Percentiles rank a stretch among this genome's conserved stretches.
phyloP scores from a whole-genome alignment of 1,140 invertebrate genomes.

The Drosophila fuyamai region DNA sequence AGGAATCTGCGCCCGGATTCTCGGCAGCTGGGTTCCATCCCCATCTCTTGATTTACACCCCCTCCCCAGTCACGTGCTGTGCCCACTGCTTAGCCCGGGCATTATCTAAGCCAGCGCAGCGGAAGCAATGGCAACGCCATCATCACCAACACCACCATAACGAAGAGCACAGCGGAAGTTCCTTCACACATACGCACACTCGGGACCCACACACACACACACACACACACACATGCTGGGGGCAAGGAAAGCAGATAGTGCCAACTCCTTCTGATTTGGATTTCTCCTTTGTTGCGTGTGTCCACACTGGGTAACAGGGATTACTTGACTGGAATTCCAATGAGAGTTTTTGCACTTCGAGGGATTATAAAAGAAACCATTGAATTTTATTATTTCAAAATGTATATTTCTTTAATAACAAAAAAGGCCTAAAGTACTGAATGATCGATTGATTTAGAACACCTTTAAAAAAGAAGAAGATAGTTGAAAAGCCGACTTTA shows the following conservation, averaged over 20 bases:
- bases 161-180: slow-evolving; percentile 33
- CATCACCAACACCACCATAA: slow-evolving; percentile 27
- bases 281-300: slow-evolving; percentile 19
- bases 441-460: no score
- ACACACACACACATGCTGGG: slow-evolving; percentile 6
- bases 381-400: neutral
- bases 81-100: slow-evolving; percentile 46
- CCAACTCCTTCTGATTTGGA: slow-evolving; percentile 40
- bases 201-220: slow-evolving; percentile 4
- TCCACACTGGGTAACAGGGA: slow-evolving; percentile 38
- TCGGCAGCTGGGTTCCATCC: slow-evolving; percentile 16
- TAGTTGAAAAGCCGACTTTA: no score
- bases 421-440: no score
- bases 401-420: neutral
- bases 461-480: no score
- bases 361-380: neutral
- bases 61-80: slow-evolving; percentile 49
- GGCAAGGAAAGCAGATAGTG: slow-evolving; percentile 7
- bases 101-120: slow-evolving; percentile 49
- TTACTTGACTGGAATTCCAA: slow-evolving; percentile 8
- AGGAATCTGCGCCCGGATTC: slow-evolving; percentile 29
- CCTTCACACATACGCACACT: slow-evolving; percentile 12
- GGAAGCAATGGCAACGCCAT: slow-evolving; percentile 48
- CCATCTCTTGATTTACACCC: slow-evolving; percentile 15
- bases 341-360: neutral